Evolutionary conservation across 1,140 invertebrate genomes (phyloP).

Genomic region (Euglossa dilemma): DNA sequence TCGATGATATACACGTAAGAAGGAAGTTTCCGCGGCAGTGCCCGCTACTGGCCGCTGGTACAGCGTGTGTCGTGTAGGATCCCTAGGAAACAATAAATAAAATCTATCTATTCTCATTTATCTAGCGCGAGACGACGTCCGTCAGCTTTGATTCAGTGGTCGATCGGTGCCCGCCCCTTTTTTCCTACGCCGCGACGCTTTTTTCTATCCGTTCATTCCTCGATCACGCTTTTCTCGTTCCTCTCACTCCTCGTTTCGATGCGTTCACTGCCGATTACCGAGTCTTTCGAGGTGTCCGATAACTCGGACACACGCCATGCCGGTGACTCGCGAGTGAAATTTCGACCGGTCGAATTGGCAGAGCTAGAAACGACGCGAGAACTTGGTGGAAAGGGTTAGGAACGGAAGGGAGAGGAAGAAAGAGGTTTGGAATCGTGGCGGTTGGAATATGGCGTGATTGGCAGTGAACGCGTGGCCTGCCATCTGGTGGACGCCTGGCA

Average conservation of each 20-base stretch:
- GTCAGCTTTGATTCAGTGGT: constrained; percentile 74
- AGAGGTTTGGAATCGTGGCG: background rate
- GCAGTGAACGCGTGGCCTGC: background rate
- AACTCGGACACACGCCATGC: background rate
- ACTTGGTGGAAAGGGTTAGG: too few relatives aligned
- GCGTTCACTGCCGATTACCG: background rate
- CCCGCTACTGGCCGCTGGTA: constrained; percentile 76
- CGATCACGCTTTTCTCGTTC: background rate
- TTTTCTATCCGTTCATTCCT: background rate
- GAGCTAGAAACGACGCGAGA: too few relatives aligned
- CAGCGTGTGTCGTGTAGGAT: constrained; percentile 51
- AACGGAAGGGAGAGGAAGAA: background rate
- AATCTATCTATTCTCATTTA: constrained; percentile 79
- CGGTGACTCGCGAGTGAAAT: too few relatives aligned
- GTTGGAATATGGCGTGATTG: background rate
- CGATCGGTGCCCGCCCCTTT: constrained; percentile 48
- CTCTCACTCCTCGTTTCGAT: background rate
- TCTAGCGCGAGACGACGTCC: constrained; percentile 70
- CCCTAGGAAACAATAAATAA: constrained; percentile 81
- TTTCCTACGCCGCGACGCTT: background rate
- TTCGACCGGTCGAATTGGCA: too few relatives aligned
- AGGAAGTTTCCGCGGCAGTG: constrained; percentile 73
- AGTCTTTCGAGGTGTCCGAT: too few relatives aligned
- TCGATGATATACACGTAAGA: constrained; percentile 38
- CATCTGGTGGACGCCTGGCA: background rate